A percentile compares a stretch with the other conserved stretches of the same genome.
Evolutionary conservation across 2,888 invertebrate genomes (phyloP).

Genomic region (Bombylius discolor): DNA sequence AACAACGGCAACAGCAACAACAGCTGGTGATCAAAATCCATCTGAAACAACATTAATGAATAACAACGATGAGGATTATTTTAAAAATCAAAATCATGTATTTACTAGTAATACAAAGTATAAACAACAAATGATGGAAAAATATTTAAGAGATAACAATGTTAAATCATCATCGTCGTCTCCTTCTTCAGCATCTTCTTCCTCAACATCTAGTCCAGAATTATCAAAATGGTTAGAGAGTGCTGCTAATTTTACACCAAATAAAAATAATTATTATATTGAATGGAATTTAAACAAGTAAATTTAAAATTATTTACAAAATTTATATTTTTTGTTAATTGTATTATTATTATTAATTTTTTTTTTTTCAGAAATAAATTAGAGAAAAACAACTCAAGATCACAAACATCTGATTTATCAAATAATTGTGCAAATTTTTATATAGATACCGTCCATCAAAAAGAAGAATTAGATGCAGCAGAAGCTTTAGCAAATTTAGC

Average conservation of each 20-base stretch:
- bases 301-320: conserved; percentile 6
- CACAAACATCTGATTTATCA: conserved; percentile 6
- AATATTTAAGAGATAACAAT: conserved; percentile 37
- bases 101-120: conserved; percentile 33
- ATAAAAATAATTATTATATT: conserved; percentile 57
- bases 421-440: conserved; percentile 2
- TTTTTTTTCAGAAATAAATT: conserved; percentile 5
- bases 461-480: conserved; percentile 63
- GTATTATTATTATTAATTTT: not conserved
- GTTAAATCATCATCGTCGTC: conserved; percentile 5
- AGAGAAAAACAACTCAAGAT: conserved; percentile 10
- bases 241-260: conserved; percentile 58
- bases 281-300: conserved; percentile 43
- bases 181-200: conserved; percentile 18
- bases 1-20: conserved; percentile 25
- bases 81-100: not conserved
- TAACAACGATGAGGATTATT: not conserved
- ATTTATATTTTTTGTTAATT: not conserved
- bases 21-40: conserved; percentile 8
- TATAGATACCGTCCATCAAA: conserved; percentile 40
- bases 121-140: conserved; percentile 47
- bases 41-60: conserved; percentile 30
- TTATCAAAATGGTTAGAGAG: conserved; percentile 65
- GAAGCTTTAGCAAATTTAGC: conserved; percentile 59
- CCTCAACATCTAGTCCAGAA: conserved; percentile 41